A percentile compares a stretch with the other conserved stretches of the same genome.
phyloP scores from a whole-genome alignment of 1,140 invertebrate species.

The Musca domestica region DNA sequence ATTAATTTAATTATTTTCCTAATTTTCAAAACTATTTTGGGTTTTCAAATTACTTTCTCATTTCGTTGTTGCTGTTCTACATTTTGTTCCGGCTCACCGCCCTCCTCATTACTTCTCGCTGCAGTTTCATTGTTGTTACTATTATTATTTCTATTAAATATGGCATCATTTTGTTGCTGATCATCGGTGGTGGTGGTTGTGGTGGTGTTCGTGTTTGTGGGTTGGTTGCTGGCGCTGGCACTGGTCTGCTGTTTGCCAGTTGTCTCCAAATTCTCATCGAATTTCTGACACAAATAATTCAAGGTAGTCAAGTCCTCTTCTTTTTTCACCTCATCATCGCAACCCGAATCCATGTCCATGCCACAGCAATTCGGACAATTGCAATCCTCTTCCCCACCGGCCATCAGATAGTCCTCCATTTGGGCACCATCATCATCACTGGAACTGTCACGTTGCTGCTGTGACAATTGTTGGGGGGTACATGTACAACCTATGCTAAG shows the following conservation, averaged over 20 bases:
- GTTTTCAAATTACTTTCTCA: too few species aligned
- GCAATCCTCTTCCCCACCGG: constrained; percentile 2
- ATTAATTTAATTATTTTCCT: too few species aligned
- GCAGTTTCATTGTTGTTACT: not conserved
- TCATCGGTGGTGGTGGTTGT: constrained; percentile 9
- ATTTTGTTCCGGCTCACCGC: too few species aligned
- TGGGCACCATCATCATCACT: not conserved
- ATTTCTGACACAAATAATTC: constrained; percentile 52
- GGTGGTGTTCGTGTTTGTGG: not conserved
- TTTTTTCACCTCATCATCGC: constrained; percentile 61
- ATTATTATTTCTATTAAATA: not conserved
- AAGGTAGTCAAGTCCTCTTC: constrained; percentile 43
- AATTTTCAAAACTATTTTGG: not conserved
- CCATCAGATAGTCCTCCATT: not conserved
- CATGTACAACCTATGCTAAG: constrained; percentile 29
- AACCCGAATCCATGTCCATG: constrained; percentile 57
- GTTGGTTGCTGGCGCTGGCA: constrained; percentile 25
- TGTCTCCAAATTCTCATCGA: constrained; percentile 50
- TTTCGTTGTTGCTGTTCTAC: not conserved
- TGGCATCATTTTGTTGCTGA: not conserved
- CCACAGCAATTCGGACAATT: constrained; percentile 28
- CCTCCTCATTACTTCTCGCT: not conserved
- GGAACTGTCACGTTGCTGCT: constrained; percentile 21
- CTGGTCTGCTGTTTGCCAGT: not conserved
- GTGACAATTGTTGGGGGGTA: constrained; percentile 27